phyloP scores from a whole-genome alignment of 2,113 vertebrate genomes.

The Prochilodus magdalenae region DNA sequence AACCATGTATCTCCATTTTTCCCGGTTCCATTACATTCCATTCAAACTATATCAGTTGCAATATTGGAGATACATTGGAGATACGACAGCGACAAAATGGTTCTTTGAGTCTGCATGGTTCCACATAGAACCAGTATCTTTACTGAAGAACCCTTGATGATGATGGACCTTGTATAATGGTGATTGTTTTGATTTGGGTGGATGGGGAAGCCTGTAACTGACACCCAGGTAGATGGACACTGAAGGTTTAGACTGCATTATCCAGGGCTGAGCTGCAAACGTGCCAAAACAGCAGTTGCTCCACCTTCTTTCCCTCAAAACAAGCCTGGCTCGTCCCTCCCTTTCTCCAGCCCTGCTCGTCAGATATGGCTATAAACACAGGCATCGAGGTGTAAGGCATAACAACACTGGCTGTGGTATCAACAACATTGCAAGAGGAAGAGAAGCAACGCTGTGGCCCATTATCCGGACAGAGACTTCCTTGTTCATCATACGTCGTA shows the following conservation, averaged over 20 bases:
- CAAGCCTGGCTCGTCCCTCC: background rate
- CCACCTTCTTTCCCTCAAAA: slow-evolving; percentile 36
- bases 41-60: too few relatives aligned
- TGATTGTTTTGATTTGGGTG: slow-evolving; percentile 5
- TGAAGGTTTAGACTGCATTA: background rate
- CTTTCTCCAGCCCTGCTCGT: background rate
- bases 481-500: too few relatives aligned
- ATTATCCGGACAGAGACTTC: background rate
- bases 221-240: slow-evolving; percentile 9
- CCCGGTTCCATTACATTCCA: too few relatives aligned
- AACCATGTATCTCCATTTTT: too few relatives aligned
- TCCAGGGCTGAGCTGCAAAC: slow-evolving; percentile 21
- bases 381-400: slow-evolving; percentile 6
- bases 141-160: too few relatives aligned
- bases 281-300: slow-evolving; percentile 20
- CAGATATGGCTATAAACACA: slow-evolving; percentile 25
- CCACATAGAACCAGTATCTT: too few relatives aligned
- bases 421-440: background rate
- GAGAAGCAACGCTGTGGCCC: background rate
- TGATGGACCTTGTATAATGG: background rate
- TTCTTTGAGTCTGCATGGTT: too few relatives aligned
- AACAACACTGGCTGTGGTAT: slow-evolving; percentile 10
- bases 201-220: slow-evolving; percentile 11
- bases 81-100: too few relatives aligned
- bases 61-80: too few relatives aligned